Base-by-base conservation (phyloP, 2,113 vertebrate species). In the Leptocoma aspasia region DNA sequence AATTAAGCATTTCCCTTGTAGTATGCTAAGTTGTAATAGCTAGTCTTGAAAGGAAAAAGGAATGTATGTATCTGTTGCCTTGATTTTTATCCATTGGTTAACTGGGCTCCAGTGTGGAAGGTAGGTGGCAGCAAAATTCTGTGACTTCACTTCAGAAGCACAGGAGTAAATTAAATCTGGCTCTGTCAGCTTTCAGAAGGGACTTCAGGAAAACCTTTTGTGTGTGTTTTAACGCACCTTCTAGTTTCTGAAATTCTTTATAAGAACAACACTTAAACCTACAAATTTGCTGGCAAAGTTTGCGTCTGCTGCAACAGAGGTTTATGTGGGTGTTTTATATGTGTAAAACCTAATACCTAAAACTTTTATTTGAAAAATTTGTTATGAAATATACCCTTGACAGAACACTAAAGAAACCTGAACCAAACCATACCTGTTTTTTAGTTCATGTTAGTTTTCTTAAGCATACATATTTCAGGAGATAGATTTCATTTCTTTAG, bases 41-140 rank as follows among this genome's bases (percentile, higher is more conserved):
- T 27, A 2, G 26, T 61, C 11, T 54, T 33, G 21, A 24, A 30
- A 49, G 15, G 26, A 60, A 39, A 18, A 28, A 35, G 17, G 11
- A 64, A n/a, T 30, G 10, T 20, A 15, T 24, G 5, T 28, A 19
- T 50, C 19, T 33, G 5, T 69, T 82, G 9, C 11, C 4, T 72
- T 61, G 30, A 11, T 31, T 41, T 50, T 70, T 69, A 15, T 60
- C 17, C 6, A 4, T 45, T 65, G 12, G 16, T 66, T 57, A 35
- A 54, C 39, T 66, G 35, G 18, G 23, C 3, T 71, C 20, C 8
- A 23, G 21, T 22, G 13, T 82, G 63, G 49, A 61, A 85, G 79
- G 59, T 69, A 96, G 95, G 45, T 94, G 96, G 90, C 92, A 94
- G 94, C 83, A 92, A 70, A 94, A 37, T 15, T 73, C 77, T 77